phyloP scores from a whole-genome alignment of 2,888 invertebrate species.

The Conistra vaccinii region DNA sequence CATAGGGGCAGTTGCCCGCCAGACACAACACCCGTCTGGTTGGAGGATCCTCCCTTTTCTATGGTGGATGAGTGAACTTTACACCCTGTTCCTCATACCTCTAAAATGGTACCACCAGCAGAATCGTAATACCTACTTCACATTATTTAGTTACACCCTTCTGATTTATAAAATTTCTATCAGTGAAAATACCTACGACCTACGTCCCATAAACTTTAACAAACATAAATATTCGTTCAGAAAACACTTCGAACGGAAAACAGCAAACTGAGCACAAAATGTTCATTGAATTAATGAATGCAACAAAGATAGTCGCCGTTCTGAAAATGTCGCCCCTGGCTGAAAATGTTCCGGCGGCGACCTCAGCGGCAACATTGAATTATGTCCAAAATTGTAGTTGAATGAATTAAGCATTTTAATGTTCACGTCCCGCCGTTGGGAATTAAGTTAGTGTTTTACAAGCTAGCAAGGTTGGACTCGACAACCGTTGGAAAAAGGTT shows the following conservation, averaged over 20 bases:
- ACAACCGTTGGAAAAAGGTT: background rate
- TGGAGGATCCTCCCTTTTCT: no score
- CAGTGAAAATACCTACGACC: background rate
- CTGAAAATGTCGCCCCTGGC: constrained; percentile 21
- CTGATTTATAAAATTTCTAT: background rate
- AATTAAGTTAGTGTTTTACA: background rate
- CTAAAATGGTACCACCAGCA: no score
- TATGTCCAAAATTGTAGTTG: constrained; percentile 4
- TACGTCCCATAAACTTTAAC: background rate
- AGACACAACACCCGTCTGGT: no score
- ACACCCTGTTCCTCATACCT: no score
- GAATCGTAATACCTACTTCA: no score
- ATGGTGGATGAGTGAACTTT: no score
- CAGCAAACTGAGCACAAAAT: background rate
- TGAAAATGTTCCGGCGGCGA: constrained; percentile 14
- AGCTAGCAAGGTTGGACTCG: background rate
- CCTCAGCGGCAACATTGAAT: constrained; percentile 16
- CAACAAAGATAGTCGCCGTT: constrained; percentile 18
- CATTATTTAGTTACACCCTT: no score
- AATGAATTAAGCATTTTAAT: constrained; percentile 1
- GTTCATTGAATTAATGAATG: constrained; percentile 30
- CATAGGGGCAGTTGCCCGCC: no score
- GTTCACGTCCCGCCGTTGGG: background rate
- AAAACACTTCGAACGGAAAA: constrained; percentile 3
- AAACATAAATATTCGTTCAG: background rate